Evolutionary conservation across 2,113 vertebrate genomes (phyloP).

Genomic region (Sarotherodon lohbergeri): DNA sequence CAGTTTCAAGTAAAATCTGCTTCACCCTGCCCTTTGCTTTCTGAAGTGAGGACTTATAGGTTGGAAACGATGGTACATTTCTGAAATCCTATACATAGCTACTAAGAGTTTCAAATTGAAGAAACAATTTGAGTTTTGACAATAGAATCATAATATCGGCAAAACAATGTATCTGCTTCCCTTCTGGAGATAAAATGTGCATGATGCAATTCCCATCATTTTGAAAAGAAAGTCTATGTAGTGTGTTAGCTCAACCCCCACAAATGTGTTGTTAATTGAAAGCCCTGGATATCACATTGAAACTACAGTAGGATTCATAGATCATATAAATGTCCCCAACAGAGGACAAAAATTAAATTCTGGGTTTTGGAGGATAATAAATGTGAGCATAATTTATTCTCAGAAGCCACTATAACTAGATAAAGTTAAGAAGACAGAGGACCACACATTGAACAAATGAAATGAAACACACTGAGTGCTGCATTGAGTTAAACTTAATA

Average conservation of each 20-base stretch:
- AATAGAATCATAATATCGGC: neutral
- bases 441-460: neutral
- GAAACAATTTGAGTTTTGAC: neutral
- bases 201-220: neutral
- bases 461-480: neutral
- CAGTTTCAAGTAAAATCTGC: neutral
- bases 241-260: neutral
- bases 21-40: neutral
- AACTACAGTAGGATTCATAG: neutral
- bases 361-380: neutral
- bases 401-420: neutral
- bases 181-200: neutral
- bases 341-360: neutral
- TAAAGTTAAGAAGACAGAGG: neutral
- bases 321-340: neutral
- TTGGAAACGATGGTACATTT: neutral
- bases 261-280: neutral
- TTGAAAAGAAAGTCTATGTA: neutral
- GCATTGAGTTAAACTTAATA: neutral
- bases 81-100: neutral
- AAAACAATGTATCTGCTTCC: neutral
- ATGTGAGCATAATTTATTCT: neutral
- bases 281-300: neutral
- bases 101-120: neutral
- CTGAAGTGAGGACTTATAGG: neutral